Evolutionary conservation across 2,888 invertebrate species (phyloP).

Genomic region (Pristionchus arcanus): DNA sequence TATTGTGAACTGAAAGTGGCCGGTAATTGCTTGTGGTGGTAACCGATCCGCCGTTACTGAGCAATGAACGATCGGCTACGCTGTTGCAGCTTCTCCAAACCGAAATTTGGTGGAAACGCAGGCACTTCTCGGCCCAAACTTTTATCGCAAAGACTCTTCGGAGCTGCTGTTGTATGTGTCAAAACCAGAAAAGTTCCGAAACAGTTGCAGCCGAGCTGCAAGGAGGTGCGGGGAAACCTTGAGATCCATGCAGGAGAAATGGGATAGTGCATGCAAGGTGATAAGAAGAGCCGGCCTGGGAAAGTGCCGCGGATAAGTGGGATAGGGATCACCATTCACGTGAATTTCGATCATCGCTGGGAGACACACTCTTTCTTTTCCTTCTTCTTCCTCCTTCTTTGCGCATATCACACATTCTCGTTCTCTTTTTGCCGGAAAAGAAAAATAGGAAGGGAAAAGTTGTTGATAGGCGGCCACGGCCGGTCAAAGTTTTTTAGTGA

Average conservation of each 20-base stretch:
- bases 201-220: neutral
- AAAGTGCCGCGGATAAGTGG: neutral
- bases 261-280: neutral
- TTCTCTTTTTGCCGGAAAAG: conserved; percentile 11
- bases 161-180: too few relatives aligned
- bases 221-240: conserved; percentile 16
- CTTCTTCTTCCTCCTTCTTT: neutral
- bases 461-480: neutral
- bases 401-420: conserved; percentile 28
- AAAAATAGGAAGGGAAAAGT: conserved; percentile 13
- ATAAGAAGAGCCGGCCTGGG: conserved; percentile 6
- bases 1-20: conserved; percentile 46
- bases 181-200: too few relatives aligned
- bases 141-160: too few relatives aligned
- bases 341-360: neutral
- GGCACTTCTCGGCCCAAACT: too few relatives aligned
- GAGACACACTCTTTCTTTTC: neutral
- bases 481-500: conserved; percentile 1
- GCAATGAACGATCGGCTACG: conserved; percentile 9
- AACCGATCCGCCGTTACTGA: conserved; percentile 88
- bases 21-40: conserved; percentile 88
- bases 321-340: conserved; percentile 27
- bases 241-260: neutral
- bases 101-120: neutral
- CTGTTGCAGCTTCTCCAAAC: neutral